Evolutionary conservation across 2,797 vertebrate species (phyloP).

Genomic region (Kryptopterus vitreolus): DNA sequence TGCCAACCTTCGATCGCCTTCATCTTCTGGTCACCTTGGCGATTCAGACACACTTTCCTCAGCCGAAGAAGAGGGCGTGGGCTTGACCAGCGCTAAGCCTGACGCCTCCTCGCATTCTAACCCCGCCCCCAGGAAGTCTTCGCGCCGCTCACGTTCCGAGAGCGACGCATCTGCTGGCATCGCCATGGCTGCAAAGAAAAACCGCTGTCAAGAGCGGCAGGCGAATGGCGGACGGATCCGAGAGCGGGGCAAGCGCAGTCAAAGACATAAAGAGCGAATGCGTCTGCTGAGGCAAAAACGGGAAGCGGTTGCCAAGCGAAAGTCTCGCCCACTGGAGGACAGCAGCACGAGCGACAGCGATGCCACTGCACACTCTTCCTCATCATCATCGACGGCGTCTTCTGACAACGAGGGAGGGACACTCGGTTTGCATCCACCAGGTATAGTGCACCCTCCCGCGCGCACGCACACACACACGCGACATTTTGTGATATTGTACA

Average conservation of each 20-base stretch:
- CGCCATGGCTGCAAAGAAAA: slow-evolving; percentile 96
- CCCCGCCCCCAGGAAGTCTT: slow-evolving; percentile 84
- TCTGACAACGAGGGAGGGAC: slow-evolving; percentile 89
- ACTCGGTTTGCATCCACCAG: slow-evolving; percentile 97
- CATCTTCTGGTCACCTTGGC: slow-evolving; percentile 94
- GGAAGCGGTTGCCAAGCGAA: slow-evolving; percentile 94
- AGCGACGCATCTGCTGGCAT: slow-evolving; percentile 85
- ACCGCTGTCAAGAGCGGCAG: slow-evolving; percentile 90
- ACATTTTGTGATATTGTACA: background rate
- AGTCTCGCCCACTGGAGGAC: slow-evolving; percentile 97
- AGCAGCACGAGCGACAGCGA: slow-evolving; percentile 99
- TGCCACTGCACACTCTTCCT: slow-evolving; percentile 92
- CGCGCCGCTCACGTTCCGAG: slow-evolving; percentile 90
- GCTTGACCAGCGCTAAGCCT: slow-evolving; percentile 75
- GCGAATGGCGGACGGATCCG: slow-evolving; percentile 85
- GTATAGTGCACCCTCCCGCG: too few species aligned
- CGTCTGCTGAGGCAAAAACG: slow-evolving; percentile 93
- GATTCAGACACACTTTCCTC: slow-evolving; percentile 97
- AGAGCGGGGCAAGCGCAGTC: slow-evolving; percentile 90
- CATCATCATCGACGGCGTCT: slow-evolving; percentile 76
- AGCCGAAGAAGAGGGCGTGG: slow-evolving; percentile 71
- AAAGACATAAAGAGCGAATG: slow-evolving; percentile 97
- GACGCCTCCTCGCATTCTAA: slow-evolving; percentile 62
- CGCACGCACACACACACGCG: background rate
- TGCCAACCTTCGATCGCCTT: slow-evolving; percentile 94